A percentile compares a stretch with the other conserved stretches of the same genome.
Conservation (phyloP, 2,113 vertebrate genomes). For the Anas platyrhynchos region DNA sequence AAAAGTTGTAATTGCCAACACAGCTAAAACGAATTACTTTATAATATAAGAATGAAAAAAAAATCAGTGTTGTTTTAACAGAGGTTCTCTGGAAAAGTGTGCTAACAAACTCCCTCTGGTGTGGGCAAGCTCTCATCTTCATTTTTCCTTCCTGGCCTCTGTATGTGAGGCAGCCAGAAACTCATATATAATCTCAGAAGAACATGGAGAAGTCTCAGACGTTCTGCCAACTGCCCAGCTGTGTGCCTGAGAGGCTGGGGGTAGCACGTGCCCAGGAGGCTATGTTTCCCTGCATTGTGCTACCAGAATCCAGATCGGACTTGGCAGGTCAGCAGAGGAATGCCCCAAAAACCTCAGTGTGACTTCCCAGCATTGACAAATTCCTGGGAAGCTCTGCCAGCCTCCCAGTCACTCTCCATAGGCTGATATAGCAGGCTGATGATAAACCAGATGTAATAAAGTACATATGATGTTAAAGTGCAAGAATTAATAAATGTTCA, state of each 20-base stretch:
- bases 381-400: background rate
- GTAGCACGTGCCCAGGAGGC: rapidly evolving
- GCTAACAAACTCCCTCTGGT: background rate
- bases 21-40: background rate
- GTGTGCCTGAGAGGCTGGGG: rapidly evolving
- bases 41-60: background rate
- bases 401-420: background rate
- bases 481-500: background rate
- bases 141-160: rapidly evolving
- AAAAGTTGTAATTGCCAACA: background rate
- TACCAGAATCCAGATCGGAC: background rate
- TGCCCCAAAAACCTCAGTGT: background rate
- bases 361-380: background rate
- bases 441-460: background rate
- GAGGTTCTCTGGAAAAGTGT: background rate
- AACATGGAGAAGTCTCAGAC: too few species aligned
- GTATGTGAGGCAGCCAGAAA: background rate
- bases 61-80: background rate
- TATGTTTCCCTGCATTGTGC: background rate
- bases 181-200: background rate
- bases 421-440: background rate
- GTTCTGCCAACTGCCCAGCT: background rate
- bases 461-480: rapidly evolving
- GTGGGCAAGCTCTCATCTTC: background rate
- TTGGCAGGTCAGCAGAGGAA: background rate